A percentile compares a stretch with the other conserved stretches of the same genome.
These are phyloP conservation scores for Phrynosoma platyrhinos DNA, from an alignment of 2,113 vertebrate species.

Conservation along the genomic window DNA sequence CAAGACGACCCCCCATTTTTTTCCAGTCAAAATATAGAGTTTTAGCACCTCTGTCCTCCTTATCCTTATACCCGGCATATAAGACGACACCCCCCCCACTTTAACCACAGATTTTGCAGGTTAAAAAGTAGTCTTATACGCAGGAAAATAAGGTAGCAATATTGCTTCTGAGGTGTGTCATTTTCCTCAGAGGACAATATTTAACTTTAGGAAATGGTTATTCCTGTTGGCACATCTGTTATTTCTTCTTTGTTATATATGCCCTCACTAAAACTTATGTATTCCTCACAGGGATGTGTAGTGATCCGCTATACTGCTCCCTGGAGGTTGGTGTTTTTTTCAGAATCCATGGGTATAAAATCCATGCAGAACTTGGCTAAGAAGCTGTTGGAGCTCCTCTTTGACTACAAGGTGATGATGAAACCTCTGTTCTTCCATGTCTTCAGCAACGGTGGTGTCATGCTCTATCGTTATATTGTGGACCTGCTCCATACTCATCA, in stretches of 20 bases:
- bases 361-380: constrained; percentile 85
- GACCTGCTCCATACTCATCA: constrained; percentile 82
- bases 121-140: too few species aligned
- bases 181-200: neutral
- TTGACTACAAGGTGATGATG: constrained; percentile 88
- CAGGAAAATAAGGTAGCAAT: too few species aligned
- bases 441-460: constrained; percentile 94
- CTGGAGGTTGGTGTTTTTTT: constrained; percentile 91
- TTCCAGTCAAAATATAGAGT: too few species aligned
- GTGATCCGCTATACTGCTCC: constrained; percentile 92
- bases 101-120: too few species aligned
- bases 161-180: neutral
- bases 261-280: constrained; percentile 23
- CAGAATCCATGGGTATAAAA: constrained; percentile 89
- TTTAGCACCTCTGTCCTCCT: too few species aligned
- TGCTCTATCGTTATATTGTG: constrained; percentile 94
- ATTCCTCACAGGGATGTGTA: constrained; percentile 85
- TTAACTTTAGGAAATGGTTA: neutral
- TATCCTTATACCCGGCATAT: too few species aligned
- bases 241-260: neutral
- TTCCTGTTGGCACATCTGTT: neutral
- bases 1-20: too few species aligned
- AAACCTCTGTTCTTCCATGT: constrained; percentile 92
- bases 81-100: too few species aligned
- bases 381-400: constrained; percentile 90